These are phyloP conservation scores for Illadopsis cleaveri DNA, from an alignment of 2,113 vertebrate species.

Conservation along the genomic window DNA sequence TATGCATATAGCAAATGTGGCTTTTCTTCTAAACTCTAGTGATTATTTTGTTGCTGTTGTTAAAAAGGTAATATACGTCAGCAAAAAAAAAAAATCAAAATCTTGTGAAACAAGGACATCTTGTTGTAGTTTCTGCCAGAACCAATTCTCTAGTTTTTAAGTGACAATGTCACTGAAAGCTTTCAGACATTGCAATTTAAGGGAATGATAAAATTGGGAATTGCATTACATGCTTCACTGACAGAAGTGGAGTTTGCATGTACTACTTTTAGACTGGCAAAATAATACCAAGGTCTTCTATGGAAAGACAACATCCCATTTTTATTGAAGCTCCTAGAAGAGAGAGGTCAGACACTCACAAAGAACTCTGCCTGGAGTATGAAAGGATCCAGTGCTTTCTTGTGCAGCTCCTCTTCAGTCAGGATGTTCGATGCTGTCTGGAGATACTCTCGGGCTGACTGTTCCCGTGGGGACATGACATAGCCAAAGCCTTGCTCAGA, in stretches of 20 bases:
- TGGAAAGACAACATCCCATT: background rate
- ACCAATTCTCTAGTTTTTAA: background rate
- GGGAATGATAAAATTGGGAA: background rate
- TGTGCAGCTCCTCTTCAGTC: conserved; percentile 86
- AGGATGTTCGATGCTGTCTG: conserved; percentile 86
- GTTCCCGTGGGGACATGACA: conserved; percentile 91
- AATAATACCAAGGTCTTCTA: background rate
- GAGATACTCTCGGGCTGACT: conserved; percentile 90
- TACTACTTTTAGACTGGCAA: background rate
- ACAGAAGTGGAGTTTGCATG: background rate
- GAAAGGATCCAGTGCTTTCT: conserved; percentile 91
- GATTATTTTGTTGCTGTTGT: background rate
- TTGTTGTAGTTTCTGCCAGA: background rate
- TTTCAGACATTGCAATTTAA: background rate
- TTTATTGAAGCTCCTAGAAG: background rate
- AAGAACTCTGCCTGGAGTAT: conserved; percentile 94
- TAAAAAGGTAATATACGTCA: background rate
- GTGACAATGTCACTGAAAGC: background rate
- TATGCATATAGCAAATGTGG: background rate
- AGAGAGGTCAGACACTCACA: conserved; percentile 77
- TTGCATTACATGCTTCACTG: background rate
- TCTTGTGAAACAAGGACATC: background rate
- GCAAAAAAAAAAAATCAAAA: background rate
- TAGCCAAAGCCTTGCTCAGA: conserved; percentile 90
- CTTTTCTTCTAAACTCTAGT: background rate